Evolutionary conservation across 2,888 invertebrate genomes (phyloP).

Genomic region (Podotricha telesiphe): DNA sequence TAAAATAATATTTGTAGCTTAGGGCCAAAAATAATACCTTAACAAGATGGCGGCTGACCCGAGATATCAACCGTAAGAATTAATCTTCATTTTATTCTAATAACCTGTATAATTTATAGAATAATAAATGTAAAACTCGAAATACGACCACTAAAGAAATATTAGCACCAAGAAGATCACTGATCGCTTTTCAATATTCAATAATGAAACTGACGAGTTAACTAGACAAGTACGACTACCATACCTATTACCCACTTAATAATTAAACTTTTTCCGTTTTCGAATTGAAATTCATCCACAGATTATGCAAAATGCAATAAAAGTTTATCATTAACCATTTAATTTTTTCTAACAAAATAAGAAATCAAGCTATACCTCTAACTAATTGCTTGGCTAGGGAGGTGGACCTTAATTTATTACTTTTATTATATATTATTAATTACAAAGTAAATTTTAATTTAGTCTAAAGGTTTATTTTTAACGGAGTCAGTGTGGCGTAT

Average conservation of each 20-base stretch:
- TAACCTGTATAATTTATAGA: conserved; percentile 29
- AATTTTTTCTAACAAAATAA: no score
- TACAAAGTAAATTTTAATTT: no score
- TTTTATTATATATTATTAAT: no score
- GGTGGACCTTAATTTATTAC: no score
- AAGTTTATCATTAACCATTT: no score
- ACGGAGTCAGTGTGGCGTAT: no score
- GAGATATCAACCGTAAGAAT: background rate
- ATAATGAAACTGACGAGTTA: background rate
- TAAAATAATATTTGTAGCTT: conserved; percentile 28
- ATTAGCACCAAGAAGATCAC: background rate
- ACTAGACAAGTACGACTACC: no score
- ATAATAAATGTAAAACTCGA: conserved; percentile 1
- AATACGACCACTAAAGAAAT: background rate
- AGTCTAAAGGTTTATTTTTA: no score
- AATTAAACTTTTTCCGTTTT: background rate
- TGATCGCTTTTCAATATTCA: background rate
- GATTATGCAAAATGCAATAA: background rate
- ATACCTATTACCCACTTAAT: background rate
- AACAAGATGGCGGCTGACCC: conserved; percentile 60
- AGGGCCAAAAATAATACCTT: conserved; percentile 39
- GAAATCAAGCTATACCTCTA: no score
- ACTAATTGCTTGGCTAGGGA: no score
- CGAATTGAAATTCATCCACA: background rate
- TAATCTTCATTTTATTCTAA: conserved; percentile 23